Base-by-base conservation (phyloP, 1,140 invertebrate genomes). In the Acromyrmex heyeri region DNA sequence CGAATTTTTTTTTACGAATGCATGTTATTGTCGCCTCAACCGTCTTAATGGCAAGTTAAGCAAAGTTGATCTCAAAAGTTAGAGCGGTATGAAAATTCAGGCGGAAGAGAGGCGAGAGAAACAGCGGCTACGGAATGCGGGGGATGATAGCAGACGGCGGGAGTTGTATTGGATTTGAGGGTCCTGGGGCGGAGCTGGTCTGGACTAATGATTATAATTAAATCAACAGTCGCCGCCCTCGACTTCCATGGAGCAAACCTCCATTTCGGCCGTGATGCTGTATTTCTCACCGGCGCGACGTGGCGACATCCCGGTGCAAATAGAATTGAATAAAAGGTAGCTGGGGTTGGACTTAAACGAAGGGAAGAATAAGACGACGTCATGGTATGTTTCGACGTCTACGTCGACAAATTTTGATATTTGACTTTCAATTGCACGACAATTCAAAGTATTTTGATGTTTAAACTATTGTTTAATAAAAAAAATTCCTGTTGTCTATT, bases 181-280 rank as follows among this genome's bases (percentile, higher is more conserved):
- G 91, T 91, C 90, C 88, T 69, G 90, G 92, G 93, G 94, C 93
- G 93, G 93, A 93, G 92, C 92, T 92, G 92, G 91, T 92, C 38
- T 90, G 90, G 89, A 88, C 89, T 92, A 92, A 93, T 93, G 93
- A 94, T 94, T 92, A 94, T 93, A 94, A 94, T 94, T 94, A 93
- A 94, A 94, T 94, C 94, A 94, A 94, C 94, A 93, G 93, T 94
- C 93, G 93, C 93, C 94, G 93, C 94, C 93, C 93, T 91, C 92
- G 88, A 85, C 90, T 93, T 92, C 90, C 81, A 91, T 91, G 90
- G 38, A 73, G 85, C 87, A 87, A 92, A 87, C 91, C 91, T 89
- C 91, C 91, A 92, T 93, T 91, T 90, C 90, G 69, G 55, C 69
- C 81, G 69, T 77, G 82, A 78, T 85, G 82, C 38, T 83, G 50